These are phyloP conservation scores for Kryptolebias marmoratus DNA, from an alignment of 2,113 vertebrate species.

Conservation along the genomic window DNA sequence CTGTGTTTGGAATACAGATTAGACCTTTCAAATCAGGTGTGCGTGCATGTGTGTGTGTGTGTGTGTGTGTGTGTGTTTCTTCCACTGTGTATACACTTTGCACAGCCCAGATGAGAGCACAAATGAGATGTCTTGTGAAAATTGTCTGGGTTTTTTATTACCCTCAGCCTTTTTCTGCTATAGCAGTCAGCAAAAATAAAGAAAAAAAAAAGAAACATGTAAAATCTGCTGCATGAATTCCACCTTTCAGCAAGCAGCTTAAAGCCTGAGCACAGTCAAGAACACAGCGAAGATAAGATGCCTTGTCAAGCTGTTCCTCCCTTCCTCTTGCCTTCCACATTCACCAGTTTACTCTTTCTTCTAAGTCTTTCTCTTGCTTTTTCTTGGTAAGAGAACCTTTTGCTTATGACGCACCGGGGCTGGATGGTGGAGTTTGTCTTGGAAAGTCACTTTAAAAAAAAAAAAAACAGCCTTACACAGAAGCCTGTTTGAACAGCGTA, in stretches of 20 bases:
- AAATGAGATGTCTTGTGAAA: constrained; percentile 45
- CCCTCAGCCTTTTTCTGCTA: constrained; percentile 21
- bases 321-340: constrained; percentile 38
- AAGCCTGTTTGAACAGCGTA: constrained; percentile 37
- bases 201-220: not conserved
- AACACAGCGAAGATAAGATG: constrained; percentile 65
- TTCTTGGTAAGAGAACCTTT: constrained; percentile 39
- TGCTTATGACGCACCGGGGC: constrained; percentile 60
- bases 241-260: constrained; percentile 54
- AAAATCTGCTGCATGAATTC: constrained; percentile 56
- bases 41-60: constrained; percentile 9
- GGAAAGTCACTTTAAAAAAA: constrained; percentile 29
- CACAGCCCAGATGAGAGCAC: constrained; percentile 44
- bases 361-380: constrained; percentile 29
- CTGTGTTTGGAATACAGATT: constrained; percentile 57
- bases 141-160: constrained; percentile 23
- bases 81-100: constrained; percentile 10
- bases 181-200: constrained; percentile 14
- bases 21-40: constrained; percentile 16
- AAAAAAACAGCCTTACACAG: constrained; percentile 38
- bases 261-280: constrained; percentile 46
- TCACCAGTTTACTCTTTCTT: constrained; percentile 36
- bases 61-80: constrained; percentile 2
- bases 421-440: constrained; percentile 37
- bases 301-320: constrained; percentile 59